These are phyloP conservation scores for Tipula unca DNA, from an alignment of 2,888 invertebrate genomes.

Conservation along the genomic window DNA sequence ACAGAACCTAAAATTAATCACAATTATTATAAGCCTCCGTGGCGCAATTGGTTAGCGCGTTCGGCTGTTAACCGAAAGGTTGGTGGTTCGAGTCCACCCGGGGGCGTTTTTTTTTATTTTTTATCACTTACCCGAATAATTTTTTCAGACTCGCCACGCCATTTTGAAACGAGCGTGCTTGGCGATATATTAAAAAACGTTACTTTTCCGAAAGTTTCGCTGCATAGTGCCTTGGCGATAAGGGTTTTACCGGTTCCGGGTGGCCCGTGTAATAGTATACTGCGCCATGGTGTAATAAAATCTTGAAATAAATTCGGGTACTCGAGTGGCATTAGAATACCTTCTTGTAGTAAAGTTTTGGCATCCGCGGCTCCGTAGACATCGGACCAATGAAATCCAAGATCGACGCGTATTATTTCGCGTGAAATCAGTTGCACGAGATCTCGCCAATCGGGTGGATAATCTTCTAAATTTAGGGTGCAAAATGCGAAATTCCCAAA, in stretches of 20 bases:
- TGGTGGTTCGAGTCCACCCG: conserved; percentile 22
- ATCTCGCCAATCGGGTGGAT: conserved; percentile 51
- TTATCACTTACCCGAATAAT: conserved; percentile 62
- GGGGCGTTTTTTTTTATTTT: conserved; percentile 16
- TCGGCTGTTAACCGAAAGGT: conserved; percentile 22
- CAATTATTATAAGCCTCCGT: neutral
- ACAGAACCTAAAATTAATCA: conserved; percentile 54
- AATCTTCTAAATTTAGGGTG: neutral
- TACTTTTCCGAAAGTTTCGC: conserved; percentile 56
- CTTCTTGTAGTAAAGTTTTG: conserved; percentile 73
- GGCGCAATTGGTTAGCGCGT: conserved; percentile 22
- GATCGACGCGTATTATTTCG: conserved; percentile 56
- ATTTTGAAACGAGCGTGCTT: conserved; percentile 86
- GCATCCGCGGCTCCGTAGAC: conserved; percentile 68
- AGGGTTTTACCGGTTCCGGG: conserved; percentile 79
- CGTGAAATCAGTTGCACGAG: conserved; percentile 55
- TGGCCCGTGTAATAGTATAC: conserved; percentile 54
- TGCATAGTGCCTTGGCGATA: conserved; percentile 79
- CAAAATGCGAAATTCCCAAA: neutral
- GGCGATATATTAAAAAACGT: conserved; percentile 89
- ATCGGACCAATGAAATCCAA: conserved; percentile 69
- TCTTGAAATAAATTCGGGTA: conserved; percentile 64
- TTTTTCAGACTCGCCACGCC: conserved; percentile 94
- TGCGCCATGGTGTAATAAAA: conserved; percentile 74
- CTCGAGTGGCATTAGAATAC: conserved; percentile 70